phyloP scores from a whole-genome alignment of 2,113 vertebrate genomes.

The Calonectris borealis region DNA sequence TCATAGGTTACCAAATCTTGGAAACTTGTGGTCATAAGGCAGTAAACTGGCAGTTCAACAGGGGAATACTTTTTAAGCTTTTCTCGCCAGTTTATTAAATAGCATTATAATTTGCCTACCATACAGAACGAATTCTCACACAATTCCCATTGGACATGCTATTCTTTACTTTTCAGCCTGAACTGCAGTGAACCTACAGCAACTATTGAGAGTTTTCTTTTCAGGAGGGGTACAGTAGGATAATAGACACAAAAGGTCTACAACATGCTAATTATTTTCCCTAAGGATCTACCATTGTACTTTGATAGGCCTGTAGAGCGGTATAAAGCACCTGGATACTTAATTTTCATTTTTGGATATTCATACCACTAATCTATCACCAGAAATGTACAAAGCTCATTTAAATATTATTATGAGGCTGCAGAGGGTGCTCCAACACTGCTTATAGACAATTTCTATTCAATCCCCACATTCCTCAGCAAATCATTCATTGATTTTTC shows the following conservation, averaged over 20 bases:
- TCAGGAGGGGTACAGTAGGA: background rate
- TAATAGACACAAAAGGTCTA: background rate
- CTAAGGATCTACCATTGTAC: background rate
- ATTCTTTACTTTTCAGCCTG: background rate
- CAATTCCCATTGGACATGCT: background rate
- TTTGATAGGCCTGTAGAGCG: background rate
- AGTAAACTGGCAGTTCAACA: background rate
- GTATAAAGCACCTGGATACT: background rate
- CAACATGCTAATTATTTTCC: background rate
- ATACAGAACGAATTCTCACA: background rate
- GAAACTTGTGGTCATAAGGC: background rate
- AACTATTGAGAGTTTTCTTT: background rate
- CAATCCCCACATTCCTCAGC: background rate
- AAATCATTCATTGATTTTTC: background rate
- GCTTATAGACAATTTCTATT: background rate
- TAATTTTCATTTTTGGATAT: background rate
- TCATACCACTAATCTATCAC: background rate
- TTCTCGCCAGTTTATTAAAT: background rate
- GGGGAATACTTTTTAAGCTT: background rate
- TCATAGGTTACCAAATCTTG: background rate
- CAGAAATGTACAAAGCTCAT: background rate
- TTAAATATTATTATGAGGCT: constrained; percentile 49
- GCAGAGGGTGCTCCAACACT: constrained; percentile 48
- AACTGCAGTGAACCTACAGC: background rate
- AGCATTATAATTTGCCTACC: background rate